These are phyloP conservation scores for Sminthopsis crassicaudata DNA, from an alignment of 2,113 vertebrate genomes.

Conservation along the genomic window DNA sequence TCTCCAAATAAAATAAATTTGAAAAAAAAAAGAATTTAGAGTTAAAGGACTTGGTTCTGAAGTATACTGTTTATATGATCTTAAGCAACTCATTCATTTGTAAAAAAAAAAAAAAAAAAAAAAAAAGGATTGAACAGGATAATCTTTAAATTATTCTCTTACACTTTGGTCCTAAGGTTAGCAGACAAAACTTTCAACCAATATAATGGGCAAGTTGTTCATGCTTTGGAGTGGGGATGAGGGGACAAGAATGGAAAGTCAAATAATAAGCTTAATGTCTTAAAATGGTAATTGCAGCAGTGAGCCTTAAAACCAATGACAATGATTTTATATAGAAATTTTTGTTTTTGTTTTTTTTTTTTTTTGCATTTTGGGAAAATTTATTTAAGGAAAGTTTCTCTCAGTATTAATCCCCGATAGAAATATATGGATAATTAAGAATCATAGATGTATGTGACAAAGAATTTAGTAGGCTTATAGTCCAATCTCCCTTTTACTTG, in stretches of 20 bases:
- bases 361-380: not conserved
- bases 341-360: not conserved
- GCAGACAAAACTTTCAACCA: not conserved
- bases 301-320: not conserved
- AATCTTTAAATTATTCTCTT: no score
- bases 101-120: not conserved
- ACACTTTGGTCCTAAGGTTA: not conserved
- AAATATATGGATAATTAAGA: not conserved
- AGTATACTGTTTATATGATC: not conserved
- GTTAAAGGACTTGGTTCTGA: not conserved
- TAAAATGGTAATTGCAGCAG: not conserved
- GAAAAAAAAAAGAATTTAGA: not conserved
- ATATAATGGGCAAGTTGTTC: not conserved
- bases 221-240: not conserved
- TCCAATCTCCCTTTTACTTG: not conserved
- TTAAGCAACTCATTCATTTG: not conserved
- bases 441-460: not conserved
- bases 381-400: not conserved
- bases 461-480: not conserved
- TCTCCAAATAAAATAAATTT: no score
- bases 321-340: not conserved
- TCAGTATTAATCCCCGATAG: rapidly evolving
- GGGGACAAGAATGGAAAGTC: not conserved
- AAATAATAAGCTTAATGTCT: not conserved
- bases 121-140: not conserved